phyloP scores from a whole-genome alignment of 2,113 vertebrate genomes.

The Empidonax traillii region DNA sequence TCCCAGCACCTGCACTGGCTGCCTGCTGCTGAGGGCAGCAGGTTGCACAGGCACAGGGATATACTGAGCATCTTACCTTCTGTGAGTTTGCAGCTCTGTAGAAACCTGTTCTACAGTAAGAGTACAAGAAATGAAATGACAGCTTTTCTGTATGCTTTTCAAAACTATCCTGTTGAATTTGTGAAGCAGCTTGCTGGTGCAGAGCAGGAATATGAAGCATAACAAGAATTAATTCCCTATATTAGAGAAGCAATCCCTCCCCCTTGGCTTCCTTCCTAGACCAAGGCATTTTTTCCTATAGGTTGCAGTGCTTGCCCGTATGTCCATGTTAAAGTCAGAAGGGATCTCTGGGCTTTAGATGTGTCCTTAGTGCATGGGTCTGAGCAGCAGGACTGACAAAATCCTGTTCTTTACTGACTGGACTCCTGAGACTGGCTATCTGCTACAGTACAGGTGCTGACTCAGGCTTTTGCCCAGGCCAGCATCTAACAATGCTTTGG shows the following conservation, averaged over 20 bases:
- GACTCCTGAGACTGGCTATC: neutral
- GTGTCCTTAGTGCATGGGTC: neutral
- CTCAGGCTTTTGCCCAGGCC: neutral
- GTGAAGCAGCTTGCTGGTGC: neutral
- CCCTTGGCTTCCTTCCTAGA: neutral
- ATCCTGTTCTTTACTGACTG: neutral
- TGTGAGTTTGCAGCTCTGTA: neutral
- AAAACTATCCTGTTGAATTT: neutral
- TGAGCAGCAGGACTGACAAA: neutral
- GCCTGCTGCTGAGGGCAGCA: neutral
- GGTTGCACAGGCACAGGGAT: neutral
- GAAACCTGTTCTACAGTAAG: neutral
- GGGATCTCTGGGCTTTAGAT: neutral
- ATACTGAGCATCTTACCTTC: neutral
- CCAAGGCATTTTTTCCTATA: neutral
- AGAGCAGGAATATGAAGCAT: neutral
- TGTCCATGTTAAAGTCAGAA: neutral
- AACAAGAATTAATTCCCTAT: neutral
- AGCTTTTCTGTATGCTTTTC: neutral
- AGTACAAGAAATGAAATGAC: neutral
- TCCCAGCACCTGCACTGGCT: neutral
- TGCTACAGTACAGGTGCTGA: neutral
- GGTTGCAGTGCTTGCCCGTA: neutral
- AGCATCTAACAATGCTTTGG: neutral
- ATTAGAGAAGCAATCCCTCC: neutral